Evolutionary conservation across 2,113 vertebrate species (phyloP).

Genomic region (Zapornia atra): DNA sequence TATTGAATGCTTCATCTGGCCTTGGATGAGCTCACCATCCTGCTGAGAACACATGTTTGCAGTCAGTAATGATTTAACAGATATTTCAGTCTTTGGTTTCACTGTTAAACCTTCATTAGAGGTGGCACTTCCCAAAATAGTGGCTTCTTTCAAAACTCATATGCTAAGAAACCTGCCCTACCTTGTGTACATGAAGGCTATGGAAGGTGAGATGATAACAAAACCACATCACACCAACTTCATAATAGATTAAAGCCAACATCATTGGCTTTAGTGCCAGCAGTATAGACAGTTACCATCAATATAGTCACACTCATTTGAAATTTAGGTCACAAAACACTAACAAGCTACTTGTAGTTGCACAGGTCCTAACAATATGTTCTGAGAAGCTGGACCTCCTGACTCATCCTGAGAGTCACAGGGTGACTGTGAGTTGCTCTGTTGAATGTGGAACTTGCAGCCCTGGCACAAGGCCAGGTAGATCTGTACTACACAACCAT

Average conservation of each 20-base stretch:
- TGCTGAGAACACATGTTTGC: background rate
- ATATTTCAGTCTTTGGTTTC: background rate
- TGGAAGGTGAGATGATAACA: background rate
- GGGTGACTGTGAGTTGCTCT: background rate
- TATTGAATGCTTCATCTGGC: no score
- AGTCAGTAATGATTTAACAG: background rate
- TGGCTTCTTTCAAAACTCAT: background rate
- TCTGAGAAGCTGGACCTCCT: background rate
- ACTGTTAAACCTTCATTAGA: background rate
- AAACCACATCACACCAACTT: background rate
- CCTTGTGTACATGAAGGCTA: background rate
- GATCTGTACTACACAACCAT: background rate
- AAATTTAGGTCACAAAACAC: background rate
- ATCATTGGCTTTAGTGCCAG: background rate
- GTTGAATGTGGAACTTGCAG: background rate
- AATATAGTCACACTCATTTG: background rate
- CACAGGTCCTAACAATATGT: background rate
- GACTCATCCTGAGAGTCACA: rapidly evolving
- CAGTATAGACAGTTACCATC: background rate
- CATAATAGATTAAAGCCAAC: background rate
- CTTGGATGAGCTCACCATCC: background rate
- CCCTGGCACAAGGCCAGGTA: rapidly evolving
- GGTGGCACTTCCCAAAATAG: background rate
- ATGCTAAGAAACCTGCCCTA: background rate
- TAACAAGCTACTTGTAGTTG: background rate